Evolutionary conservation across 2,113 vertebrate genomes (phyloP), one percentile per base, ranked within the genome.

Genomic region (Boulengeromyrus knoepffleri): DNA sequence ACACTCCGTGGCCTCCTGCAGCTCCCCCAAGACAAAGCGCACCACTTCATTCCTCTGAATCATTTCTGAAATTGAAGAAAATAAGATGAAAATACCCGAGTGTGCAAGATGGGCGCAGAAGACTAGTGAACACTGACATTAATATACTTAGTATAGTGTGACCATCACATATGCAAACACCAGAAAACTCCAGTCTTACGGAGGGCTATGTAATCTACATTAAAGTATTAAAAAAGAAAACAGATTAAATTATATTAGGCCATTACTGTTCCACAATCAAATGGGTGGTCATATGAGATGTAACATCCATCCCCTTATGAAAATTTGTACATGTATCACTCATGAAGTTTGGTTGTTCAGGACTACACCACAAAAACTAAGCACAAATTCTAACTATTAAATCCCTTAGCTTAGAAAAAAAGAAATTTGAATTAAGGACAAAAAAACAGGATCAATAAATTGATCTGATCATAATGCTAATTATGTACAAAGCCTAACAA

Each of bases 1-100:
- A 10, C 94, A 97, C 94, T 99, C 98, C 0, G 97, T 98, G 3
- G 98, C 98, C 90, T 98, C 97, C 94, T 99, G 98, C 87, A 99
- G 96, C 90, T 98, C 97, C 90, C 95, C 95, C 62, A 99, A 96
- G 89, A 98, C 95, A 0, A 96, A 97, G 92, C 97, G 95, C 62
- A 99, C 97, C n/a, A 97, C 92, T 91, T 99, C 96, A 3, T 96
- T 96, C 92, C 97, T 96, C 91, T 96, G 96, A 93, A 97, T 96
- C 98, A 99, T 99, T 94, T 93, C 97, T 95, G 92, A 58, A 13
- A 89, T 92, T 87, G 31, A n/a, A 86, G 66, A 74, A 87, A 85
- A 84, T 24, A 9, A 47, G 6, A 10, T 42, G 21, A 3, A n/a
- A 46, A 42, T 10, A 85, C 49, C 12, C 0, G 45, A 87, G 27